These are phyloP conservation scores for Sylvia borin DNA, from an alignment of 2,797 vertebrate genomes.

Conservation along the genomic window DNA sequence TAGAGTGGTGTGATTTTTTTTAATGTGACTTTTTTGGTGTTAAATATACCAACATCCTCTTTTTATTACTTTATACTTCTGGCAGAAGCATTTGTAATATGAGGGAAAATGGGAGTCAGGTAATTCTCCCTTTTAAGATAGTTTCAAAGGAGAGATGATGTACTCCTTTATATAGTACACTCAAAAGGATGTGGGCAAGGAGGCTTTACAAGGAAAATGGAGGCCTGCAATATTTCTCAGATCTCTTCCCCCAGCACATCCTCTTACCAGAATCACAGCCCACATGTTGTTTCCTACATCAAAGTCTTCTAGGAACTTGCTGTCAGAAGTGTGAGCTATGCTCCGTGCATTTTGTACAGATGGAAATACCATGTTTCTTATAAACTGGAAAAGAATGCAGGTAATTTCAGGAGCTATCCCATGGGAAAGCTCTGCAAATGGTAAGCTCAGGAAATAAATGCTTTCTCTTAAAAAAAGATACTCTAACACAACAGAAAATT, in stretches of 20 bases:
- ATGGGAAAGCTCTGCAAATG: not conserved
- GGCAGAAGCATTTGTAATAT: not conserved
- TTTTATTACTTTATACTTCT: not conserved
- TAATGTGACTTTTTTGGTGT: not conserved
- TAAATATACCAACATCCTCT: not conserved
- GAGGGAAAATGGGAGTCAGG: not conserved
- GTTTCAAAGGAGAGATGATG: not conserved
- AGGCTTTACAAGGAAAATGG: not conserved
- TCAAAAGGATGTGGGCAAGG: slow-evolving; percentile 16
- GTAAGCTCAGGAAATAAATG: not conserved
- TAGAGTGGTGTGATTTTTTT: not conserved
- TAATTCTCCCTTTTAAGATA: not conserved
- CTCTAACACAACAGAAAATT: not conserved
- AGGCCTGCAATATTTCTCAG: slow-evolving; percentile 19
- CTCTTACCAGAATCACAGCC: not conserved
- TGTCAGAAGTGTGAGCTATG: not conserved
- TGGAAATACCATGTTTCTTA: not conserved
- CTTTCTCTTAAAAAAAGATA: not conserved
- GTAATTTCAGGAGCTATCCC: not conserved
- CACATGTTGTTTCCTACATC: not conserved
- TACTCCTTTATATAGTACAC: not conserved
- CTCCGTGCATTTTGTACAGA: not conserved
- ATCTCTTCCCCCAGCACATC: not conserved
- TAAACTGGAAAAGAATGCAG: not conserved
- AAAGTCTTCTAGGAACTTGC: not conserved